Evolutionary conservation across 1,140 invertebrate genomes (phyloP), one percentile per base, ranked within the genome.

Genomic region (Acromyrmex charruanus): DNA sequence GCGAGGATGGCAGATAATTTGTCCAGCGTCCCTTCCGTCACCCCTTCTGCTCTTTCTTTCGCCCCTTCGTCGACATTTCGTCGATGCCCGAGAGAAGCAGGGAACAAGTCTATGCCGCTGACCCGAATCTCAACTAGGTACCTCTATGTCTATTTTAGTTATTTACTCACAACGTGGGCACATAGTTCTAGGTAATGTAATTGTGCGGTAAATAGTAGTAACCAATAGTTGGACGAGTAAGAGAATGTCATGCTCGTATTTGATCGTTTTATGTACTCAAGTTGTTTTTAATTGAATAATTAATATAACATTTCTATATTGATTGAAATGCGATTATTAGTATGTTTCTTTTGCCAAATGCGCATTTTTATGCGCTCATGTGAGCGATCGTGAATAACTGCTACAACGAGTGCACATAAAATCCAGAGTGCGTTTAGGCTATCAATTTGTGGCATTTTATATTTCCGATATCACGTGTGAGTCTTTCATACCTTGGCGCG

Each of bases 111-210:
- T 31, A 85, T 65, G 89, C 90, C 80, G 90, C 94, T 94, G 94
- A 94, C 91, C 92, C 93, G 94, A 94, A 94, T 95, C 91, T 92
- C 88, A 94, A 95, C 89, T 92, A 94, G 93, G 59, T 91, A 92
- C 10, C 21, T 88, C 88, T 74, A 77, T 88, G 93, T 91, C 91
- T 82, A 86, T 87, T 91, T 87, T 86, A 72, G 74, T 88, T 85
- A 61, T 84, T 72, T 16, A 65, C 72, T 28, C 21, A 49, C 51
- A 58, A 59, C 39, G 2, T 10, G 21, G 21, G 44, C 58, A 55
- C 77, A 21, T 44, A 31, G 25, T 9, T 28, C 49, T 18, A 59
- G 68, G n/a, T 49, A 80, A 80, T 61, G 68, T 25, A 68, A 68
- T 68, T 68, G 68, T 18, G 14, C 21, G 10, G n/a, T 55, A 58